phyloP scores from a whole-genome alignment of 1,140 invertebrate genomes.

The Drosophila burlai region DNA sequence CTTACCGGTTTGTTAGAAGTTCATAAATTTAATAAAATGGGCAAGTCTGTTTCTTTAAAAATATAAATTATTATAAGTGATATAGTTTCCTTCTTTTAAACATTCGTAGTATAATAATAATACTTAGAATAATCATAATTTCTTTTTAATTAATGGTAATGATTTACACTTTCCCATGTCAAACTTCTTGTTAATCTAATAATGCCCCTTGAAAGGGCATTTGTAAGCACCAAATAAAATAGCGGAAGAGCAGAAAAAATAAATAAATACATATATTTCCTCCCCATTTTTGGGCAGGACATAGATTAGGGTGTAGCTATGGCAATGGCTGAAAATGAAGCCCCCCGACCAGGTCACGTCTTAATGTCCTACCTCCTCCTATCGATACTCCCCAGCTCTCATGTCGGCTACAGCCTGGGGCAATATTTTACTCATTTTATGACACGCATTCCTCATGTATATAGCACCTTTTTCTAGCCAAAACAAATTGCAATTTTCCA shows the following conservation, averaged over 20 bases:
- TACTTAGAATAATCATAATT: too few relatives aligned
- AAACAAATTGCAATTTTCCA: constrained; percentile 39
- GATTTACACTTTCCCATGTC: too few relatives aligned
- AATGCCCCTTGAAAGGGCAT: constrained; percentile 3
- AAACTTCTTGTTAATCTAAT: neutral
- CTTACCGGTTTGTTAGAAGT: too few relatives aligned
- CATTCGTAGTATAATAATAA: too few relatives aligned
- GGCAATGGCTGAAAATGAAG: constrained; percentile 39
- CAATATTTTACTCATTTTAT: constrained; percentile 73
- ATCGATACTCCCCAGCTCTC: constrained; percentile 23
- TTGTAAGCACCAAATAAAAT: constrained; percentile 14
- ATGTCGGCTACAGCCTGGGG: constrained; percentile 46
- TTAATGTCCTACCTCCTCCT: constrained; percentile 44
- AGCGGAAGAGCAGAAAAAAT: constrained; percentile 26
- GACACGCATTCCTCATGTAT: constrained; percentile 54
- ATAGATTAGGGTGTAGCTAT: constrained; percentile 78
- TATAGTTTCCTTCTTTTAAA: neutral
- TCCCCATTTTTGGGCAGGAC: constrained; percentile 47
- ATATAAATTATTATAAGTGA: neutral
- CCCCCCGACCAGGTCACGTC: constrained; percentile 40
- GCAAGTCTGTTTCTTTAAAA: too few relatives aligned
- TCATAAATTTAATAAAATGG: too few relatives aligned
- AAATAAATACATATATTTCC: constrained; percentile 61
- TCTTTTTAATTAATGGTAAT: neutral
- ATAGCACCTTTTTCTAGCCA: constrained; percentile 29